Conservation (phyloP, 2,797 vertebrate species). For the Distichodus sexfasciatus region DNA sequence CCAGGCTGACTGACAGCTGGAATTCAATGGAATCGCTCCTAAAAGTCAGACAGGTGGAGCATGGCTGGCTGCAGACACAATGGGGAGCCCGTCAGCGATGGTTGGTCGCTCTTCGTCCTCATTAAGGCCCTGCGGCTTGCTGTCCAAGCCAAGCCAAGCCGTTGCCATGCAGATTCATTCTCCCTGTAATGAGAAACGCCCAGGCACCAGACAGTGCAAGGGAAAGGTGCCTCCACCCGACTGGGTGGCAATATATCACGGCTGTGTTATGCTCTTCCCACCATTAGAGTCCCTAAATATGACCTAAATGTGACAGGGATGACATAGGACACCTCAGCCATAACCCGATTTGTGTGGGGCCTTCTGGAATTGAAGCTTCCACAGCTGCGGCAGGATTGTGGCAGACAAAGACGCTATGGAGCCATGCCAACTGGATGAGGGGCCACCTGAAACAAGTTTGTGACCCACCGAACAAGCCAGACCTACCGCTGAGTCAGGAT, state of each 20-base stretch:
- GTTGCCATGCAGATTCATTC: constrained; percentile 51
- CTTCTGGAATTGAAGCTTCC: constrained; percentile 18
- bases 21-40: constrained; percentile 72
- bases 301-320: constrained; percentile 44
- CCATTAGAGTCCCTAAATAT: constrained; percentile 66
- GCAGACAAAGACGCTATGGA: constrained; percentile 2
- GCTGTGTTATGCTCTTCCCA: constrained; percentile 52
- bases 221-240: constrained; percentile 44
- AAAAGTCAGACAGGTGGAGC: constrained; percentile 73
- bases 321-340: constrained; percentile 6
- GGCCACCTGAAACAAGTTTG: constrained; percentile 57
- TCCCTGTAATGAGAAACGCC: constrained; percentile 56
- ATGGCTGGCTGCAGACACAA: constrained; percentile 64
- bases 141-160: constrained; percentile 59
- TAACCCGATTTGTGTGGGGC: constrained; percentile 19
- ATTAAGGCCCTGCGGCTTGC: constrained; percentile 59
- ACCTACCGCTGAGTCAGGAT: constrained; percentile 68
- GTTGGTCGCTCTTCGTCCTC: constrained; percentile 53
- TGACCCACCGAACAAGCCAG: constrained; percentile 59
- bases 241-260: constrained; percentile 44
- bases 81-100: constrained; percentile 41
- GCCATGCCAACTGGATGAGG: constrained; percentile 37
- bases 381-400: constrained; percentile 11
- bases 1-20: constrained; percentile 60
- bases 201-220: constrained; percentile 49